Evolutionary conservation across 2,888 invertebrate genomes (phyloP), one percentile per base, ranked within the genome.

Genomic region (Clanis bilineata): DNA sequence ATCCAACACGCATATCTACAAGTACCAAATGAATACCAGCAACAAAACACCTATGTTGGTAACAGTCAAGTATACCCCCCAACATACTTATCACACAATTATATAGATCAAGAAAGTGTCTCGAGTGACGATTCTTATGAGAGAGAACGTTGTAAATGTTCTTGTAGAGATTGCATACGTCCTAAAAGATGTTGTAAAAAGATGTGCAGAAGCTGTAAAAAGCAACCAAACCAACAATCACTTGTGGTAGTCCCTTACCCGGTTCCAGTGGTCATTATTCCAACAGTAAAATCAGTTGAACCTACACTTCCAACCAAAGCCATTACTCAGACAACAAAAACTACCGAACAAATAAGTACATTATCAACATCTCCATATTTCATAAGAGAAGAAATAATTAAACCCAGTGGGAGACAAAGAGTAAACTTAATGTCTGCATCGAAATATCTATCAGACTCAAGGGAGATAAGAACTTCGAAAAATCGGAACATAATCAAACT

Each of bases 191-290:
- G 71, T 39, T 71, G 72, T 45, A 56, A 45, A 43, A 36, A 57
- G 5, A 3, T 59, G 21, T 72, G 72, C 45, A 32, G 12, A 6
- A 59, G 56, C 6, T 72, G 72, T 56, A 61, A 63, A 3, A 59
- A 36, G 9, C 43, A 44, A 18, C 4, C 6, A n/a, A 21, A 4
- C 10, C 44, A 45, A 15, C 58, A 39, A 22, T 36, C 62, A 0
- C 6, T 68, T 10, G 2, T 68, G 5, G 9, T 65, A 3, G 60
- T 70, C 9, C 72, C 71, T 10, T 70, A 68, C 56, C 64, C 68
- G 5, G 59, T 71, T 3, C 71, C 69, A 41, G 38, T 62, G 41
- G 28, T 65, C 36, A 22, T 44, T 23, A 12, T 43, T n/a, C n/a
- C 51, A 0, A 41, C 41, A 18, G 41, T 18, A 41, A 41, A 41